phyloP scores from a whole-genome alignment of 2,888 invertebrate genomes.

The Molorchus minor region DNA sequence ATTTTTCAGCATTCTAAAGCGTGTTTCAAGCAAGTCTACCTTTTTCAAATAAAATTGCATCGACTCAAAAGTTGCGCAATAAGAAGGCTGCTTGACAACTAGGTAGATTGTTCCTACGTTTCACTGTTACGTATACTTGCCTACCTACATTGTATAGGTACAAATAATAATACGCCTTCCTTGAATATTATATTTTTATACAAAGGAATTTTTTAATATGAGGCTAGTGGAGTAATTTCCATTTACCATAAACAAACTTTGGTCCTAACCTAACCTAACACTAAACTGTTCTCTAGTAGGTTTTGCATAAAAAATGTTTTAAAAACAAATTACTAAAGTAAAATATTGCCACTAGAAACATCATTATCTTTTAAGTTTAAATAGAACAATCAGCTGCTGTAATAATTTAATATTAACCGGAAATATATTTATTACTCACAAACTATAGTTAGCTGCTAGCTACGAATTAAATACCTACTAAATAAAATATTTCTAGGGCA shows the following conservation, averaged over 20 bases:
- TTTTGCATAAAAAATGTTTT: too few relatives aligned
- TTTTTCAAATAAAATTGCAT: not conserved
- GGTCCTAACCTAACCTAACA: slow-evolving; percentile 42
- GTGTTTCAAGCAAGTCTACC: not conserved
- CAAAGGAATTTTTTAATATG: too few relatives aligned
- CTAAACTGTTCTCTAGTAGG: slow-evolving; percentile 18
- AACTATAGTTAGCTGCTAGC: slow-evolving; percentile 14
- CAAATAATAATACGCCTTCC: slow-evolving; percentile 20
- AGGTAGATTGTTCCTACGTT: slow-evolving; percentile 25
- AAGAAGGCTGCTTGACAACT: not conserved
- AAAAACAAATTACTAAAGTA: not conserved
- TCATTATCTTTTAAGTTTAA: slow-evolving; percentile 2
- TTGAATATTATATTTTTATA: slow-evolving; percentile 8
- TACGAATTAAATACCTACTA: slow-evolving; percentile 7
- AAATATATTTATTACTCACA: slow-evolving; percentile 17
- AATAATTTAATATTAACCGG: too few relatives aligned
- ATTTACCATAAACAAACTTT: slow-evolving; percentile 21
- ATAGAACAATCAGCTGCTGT: not conserved
- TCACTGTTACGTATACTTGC: slow-evolving; percentile 20
- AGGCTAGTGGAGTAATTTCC: too few relatives aligned
- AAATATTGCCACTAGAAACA: not conserved
- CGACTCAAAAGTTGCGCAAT: slow-evolving; percentile 21
- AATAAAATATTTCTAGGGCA: not conserved
- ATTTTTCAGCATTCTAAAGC: not conserved
- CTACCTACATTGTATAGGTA: slow-evolving; percentile 30